Conservation (phyloP, 2,113 vertebrate genomes). For the Suncus etruscus region DNA sequence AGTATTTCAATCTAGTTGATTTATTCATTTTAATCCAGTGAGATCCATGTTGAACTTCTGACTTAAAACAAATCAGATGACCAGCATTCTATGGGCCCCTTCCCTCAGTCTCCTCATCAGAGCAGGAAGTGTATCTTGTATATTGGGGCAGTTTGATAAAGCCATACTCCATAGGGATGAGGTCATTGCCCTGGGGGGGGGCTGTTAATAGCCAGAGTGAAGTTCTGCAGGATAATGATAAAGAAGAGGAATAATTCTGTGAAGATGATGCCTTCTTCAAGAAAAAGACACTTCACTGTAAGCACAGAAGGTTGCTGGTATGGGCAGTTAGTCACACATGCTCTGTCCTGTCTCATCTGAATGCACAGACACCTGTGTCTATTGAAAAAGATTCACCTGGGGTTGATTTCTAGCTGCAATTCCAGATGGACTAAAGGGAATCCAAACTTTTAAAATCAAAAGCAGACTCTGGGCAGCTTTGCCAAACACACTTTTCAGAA, state of each 20-base stretch:
- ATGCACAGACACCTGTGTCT: not conserved
- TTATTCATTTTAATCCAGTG: no score
- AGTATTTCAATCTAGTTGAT: no score
- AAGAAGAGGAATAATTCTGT: slow-evolving; percentile 84
- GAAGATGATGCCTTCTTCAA: slow-evolving; percentile 77
- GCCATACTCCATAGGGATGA: slow-evolving; percentile 68
- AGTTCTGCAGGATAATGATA: slow-evolving; percentile 82
- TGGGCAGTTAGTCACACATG: accelerated
- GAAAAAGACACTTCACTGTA: slow-evolving; percentile 80
- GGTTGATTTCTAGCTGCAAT: no score
- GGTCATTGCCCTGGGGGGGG: slow-evolving; percentile 64
- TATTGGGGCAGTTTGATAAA: slow-evolving; percentile 43
- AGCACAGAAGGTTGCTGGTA: not conserved
- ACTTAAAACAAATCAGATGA: no score
- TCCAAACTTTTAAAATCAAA: no score
- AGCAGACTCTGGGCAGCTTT: no score
- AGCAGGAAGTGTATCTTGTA: slow-evolving; percentile 76
- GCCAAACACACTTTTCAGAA: no score
- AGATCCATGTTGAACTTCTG: no score
- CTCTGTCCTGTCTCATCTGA: accelerated
- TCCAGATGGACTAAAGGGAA: no score
- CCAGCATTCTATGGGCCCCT: not conserved
- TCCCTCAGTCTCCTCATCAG: not conserved
- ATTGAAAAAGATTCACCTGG: not conserved
- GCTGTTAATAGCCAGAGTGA: slow-evolving; percentile 52